Conservation (phyloP, 2,888 invertebrate species). For the Morinoia aosen region DNA sequence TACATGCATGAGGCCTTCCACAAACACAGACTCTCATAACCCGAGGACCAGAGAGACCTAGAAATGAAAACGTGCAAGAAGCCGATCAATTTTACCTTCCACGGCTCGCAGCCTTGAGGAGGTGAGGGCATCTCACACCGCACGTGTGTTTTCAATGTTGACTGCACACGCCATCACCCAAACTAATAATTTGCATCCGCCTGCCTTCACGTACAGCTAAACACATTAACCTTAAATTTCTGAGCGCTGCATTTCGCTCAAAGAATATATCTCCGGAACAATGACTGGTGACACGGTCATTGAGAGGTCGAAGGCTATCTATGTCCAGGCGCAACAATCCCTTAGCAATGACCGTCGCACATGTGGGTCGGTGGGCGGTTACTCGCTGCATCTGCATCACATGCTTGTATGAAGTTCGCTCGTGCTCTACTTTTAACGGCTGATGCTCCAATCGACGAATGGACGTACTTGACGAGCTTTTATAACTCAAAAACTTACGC, state of each 20-base stretch:
- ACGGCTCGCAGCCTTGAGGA: background rate
- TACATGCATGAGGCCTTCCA: background rate
- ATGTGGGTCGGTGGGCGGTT: background rate
- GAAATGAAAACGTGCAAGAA: background rate
- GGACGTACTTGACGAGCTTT: background rate
- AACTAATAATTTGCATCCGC: background rate
- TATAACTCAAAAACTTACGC: background rate
- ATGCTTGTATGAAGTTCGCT: background rate
- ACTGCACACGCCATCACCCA: background rate
- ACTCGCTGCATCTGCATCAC: background rate
- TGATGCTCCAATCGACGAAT: background rate
- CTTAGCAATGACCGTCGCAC: background rate
- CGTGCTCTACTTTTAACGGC: background rate
- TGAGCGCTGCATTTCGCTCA: background rate
- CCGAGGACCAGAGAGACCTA: background rate
- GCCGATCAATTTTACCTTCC: background rate
- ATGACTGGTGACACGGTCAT: background rate
- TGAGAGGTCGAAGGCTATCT: no score
- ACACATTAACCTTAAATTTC: background rate
- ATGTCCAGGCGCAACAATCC: background rate
- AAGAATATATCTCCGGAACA: background rate
- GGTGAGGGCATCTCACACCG: background rate
- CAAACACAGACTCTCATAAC: background rate
- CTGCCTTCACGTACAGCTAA: background rate
- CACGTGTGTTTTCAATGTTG: background rate